Conservation (phyloP, 2,797 vertebrate genomes). For the Sciurus vulgaris region DNA sequence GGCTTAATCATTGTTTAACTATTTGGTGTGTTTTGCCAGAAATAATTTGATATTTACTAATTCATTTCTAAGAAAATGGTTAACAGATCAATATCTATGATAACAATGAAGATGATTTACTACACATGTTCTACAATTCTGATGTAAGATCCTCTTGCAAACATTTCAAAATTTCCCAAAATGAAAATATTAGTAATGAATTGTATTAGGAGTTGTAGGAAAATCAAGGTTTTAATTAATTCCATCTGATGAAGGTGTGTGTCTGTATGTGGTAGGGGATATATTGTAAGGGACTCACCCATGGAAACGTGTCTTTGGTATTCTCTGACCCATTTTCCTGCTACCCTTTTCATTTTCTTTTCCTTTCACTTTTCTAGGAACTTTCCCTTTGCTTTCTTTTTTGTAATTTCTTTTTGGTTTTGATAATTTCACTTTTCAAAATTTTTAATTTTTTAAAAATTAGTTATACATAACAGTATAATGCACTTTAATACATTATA, state of each 20-base stretch:
- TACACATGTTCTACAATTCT: neutral
- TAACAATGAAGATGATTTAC: neutral
- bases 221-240: neutral
- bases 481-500: no score
- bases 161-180: neutral
- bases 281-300: neutral
- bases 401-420: no score
- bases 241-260: neutral
- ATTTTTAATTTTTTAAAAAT: no score
- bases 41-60: slow-evolving; percentile 1
- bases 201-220: neutral
- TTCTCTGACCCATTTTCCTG: neutral
- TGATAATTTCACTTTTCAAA: no score
- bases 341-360: neutral
- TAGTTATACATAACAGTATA: no score
- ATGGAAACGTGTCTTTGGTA: neutral
- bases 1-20: neutral
- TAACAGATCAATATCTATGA: neutral
- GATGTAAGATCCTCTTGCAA: neutral
- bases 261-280: accelerated
- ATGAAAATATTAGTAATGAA: neutral
- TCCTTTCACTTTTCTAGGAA: neutral
- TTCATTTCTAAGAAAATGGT: neutral
- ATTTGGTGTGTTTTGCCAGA: neutral
- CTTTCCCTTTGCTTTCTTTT: neutral